A percentile compares a stretch with the other conserved stretches of the same genome.
These are phyloP conservation scores for Chaetops frenatus DNA, from an alignment of 2,113 vertebrate species.

Conservation along the genomic window DNA sequence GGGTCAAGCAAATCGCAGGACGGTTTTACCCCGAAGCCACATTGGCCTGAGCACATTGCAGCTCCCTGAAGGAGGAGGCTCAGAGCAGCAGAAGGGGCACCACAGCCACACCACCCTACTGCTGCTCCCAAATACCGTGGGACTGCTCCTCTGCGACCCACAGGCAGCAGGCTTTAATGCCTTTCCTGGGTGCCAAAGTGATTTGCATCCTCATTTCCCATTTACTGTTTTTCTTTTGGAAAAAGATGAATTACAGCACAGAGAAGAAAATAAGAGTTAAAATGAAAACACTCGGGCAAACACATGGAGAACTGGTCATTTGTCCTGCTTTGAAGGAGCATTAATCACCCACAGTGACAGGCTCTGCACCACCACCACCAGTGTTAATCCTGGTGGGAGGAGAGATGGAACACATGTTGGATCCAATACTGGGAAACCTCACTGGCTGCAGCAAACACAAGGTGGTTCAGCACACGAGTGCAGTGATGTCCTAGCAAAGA, in stretches of 20 bases:
- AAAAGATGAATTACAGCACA: background rate
- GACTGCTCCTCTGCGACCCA: background rate
- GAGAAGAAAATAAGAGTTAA: background rate
- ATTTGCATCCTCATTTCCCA: background rate
- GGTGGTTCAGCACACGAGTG: background rate
- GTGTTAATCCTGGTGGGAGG: background rate
- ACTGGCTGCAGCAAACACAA: background rate
- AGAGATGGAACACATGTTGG: background rate
- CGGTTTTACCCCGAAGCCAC: background rate
- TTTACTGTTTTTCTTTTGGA: background rate
- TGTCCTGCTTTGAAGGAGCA: slow-evolving; percentile 9
- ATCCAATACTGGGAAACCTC: background rate
- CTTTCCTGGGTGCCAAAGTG: background rate
- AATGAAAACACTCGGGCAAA: background rate
- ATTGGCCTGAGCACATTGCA: background rate
- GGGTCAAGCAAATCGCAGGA: background rate
- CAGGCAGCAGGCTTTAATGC: background rate
- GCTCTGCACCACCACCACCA: background rate
- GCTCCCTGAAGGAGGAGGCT: background rate
- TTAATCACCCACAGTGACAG: background rate
- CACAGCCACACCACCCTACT: background rate
- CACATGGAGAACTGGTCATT: background rate
- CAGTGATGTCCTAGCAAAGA: background rate
- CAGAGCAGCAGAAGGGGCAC: background rate
- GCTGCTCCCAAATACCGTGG: background rate